phyloP scores from a whole-genome alignment of 2,888 invertebrate species.

The Synergus umbraculus region DNA sequence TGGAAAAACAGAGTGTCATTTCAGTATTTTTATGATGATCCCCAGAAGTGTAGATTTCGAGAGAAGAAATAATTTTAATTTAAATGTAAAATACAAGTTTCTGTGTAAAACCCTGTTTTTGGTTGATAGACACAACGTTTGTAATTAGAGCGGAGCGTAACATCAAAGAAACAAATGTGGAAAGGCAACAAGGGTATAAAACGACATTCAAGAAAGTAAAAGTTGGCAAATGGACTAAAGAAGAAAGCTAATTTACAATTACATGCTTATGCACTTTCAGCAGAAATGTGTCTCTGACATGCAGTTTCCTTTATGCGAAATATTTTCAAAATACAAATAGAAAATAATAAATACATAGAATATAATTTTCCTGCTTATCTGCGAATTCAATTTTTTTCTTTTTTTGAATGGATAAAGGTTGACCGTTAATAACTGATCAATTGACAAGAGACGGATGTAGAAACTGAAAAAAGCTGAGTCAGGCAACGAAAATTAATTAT shows the following conservation, averaged over 20 bases:
- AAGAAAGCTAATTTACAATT: conserved; percentile 41
- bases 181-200: conserved; percentile 25
- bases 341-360: not conserved
- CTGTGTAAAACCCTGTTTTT: not conserved
- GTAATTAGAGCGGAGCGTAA: conserved; percentile 15
- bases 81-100: not conserved
- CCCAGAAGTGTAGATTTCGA: not conserved
- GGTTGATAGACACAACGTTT: not conserved
- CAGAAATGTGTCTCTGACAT: conserved; percentile 5
- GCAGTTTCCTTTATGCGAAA: not conserved
- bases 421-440: conserved; percentile 2
- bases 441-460: conserved; percentile 1
- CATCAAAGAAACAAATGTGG: conserved; percentile 35
- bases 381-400: not conserved
- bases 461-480: conserved; percentile 7
- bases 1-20: not conserved
- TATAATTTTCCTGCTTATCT: not conserved
- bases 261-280: conserved; percentile 39
- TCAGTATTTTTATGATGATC: not conserved
- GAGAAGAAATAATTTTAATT: not conserved
- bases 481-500: conserved; percentile 26
- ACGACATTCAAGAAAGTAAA: conserved; percentile 34
- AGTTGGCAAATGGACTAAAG: conserved; percentile 34
- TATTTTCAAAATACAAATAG: not conserved
- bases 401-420: not conserved